Percentiles rank a stretch among this genome's conserved stretches.
Conservation (phyloP, 1,140 invertebrate species). For the Sarcophaga bullata region DNA sequence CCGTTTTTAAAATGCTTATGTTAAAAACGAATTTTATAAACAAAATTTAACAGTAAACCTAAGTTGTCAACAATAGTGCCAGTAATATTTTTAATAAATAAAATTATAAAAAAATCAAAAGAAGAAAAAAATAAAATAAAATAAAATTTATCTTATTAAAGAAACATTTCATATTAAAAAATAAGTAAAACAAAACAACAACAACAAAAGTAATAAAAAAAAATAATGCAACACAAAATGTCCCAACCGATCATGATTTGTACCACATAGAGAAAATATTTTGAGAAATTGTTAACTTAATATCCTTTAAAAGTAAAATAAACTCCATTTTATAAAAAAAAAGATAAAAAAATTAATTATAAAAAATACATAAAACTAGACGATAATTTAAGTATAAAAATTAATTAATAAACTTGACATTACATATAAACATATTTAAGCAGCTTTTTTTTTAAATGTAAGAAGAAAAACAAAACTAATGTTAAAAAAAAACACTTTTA, state of each 20-base stretch:
- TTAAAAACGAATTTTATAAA: conserved; percentile 24
- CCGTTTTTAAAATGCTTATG: conserved; percentile 37
- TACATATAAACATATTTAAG: conserved; percentile 38
- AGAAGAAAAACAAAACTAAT: conserved; percentile 20
- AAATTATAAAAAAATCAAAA: conserved; percentile 31
- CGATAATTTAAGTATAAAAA: conserved; percentile 46
- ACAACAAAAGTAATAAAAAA: conserved; percentile 16
- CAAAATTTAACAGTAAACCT: conserved; percentile 35
- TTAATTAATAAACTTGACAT: conserved; percentile 34
- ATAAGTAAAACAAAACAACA: conserved; percentile 46
- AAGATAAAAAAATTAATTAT: background rate
- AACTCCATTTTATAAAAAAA: no score
- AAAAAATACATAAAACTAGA: conserved; percentile 23
- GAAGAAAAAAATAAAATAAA: conserved; percentile 11
- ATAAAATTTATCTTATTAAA: conserved; percentile 13
- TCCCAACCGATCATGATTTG: conserved; percentile 44
- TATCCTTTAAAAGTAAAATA: no score
- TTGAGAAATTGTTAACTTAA: background rate
- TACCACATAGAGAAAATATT: conserved; percentile 29
- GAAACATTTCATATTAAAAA: conserved; percentile 7
- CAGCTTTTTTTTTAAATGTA: conserved; percentile 37
- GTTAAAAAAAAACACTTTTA: conserved; percentile 19
- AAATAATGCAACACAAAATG: no score
- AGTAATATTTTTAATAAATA: conserved; percentile 49
- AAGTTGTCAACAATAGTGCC: conserved; percentile 56